A percentile compares a stretch with the other conserved stretches of the same genome.
Conservation (phyloP, 2,113 vertebrate species). For the Echinops telfairi region DNA sequence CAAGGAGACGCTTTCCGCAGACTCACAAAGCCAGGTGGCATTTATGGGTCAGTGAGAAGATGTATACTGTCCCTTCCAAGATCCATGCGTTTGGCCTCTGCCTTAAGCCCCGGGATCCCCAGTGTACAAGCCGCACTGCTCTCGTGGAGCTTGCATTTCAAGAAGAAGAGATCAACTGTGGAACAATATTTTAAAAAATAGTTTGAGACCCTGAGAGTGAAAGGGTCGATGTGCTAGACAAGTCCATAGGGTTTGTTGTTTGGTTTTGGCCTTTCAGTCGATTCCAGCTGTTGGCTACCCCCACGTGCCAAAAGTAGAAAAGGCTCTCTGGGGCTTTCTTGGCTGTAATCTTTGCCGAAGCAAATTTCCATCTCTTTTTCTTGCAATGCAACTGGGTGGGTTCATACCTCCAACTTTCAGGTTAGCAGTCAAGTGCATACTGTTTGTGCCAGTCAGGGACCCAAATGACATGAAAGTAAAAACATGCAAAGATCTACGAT, state of each 20-base stretch:
- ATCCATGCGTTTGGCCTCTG: neutral
- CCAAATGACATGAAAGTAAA: neutral
- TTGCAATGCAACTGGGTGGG: neutral
- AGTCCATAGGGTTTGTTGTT: too few species aligned
- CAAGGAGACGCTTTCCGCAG: neutral
- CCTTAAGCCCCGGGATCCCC: neutral
- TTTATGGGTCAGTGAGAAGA: neutral
- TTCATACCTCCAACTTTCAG: neutral
- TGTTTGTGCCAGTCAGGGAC: neutral
- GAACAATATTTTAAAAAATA: neutral
- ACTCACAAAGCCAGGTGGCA: rapidly evolving
- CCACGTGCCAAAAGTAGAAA: neutral
- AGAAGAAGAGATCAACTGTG: rapidly evolving
- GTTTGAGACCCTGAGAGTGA: rapidly evolving
- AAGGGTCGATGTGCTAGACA: rapidly evolving
- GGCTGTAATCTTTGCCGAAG: neutral
- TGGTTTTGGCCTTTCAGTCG: neutral
- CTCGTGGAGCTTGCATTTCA: neutral
- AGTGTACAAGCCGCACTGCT: rapidly evolving
- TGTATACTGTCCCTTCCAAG: neutral
- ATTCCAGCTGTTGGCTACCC: neutral
- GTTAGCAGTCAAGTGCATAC: neutral
- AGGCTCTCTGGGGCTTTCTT: neutral
- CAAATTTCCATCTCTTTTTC: neutral
- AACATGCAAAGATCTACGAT: neutral